Conservation (phyloP, 2,888 invertebrate species). For the Antheraea assamensis region DNA sequence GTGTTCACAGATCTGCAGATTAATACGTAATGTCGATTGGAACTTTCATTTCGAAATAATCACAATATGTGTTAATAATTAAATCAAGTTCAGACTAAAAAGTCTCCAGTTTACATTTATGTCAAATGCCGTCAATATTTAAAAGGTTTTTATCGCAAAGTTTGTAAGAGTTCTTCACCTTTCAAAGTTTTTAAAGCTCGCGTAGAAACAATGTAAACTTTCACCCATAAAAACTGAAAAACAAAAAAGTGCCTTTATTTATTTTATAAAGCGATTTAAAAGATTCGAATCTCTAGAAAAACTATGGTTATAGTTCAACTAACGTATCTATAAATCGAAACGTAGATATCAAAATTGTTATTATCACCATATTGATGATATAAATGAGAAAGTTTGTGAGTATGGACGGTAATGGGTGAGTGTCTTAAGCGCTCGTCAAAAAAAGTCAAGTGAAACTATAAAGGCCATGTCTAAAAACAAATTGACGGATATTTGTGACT, state of each 20-base stretch:
- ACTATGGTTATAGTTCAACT: conserved; percentile 12
- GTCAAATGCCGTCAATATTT: conserved; percentile 19
- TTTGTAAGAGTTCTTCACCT: conserved; percentile 18
- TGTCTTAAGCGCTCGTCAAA: no score
- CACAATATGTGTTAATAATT: background rate
- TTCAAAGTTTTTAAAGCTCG: conserved; percentile 28
- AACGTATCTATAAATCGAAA: background rate
- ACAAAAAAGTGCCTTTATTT: conserved; percentile 46
- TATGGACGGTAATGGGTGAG: no score
- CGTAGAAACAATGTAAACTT: conserved; percentile 49
- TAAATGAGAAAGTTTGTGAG: background rate
- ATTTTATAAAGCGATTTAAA: conserved; percentile 47
- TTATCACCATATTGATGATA: no score
- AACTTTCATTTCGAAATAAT: no score
- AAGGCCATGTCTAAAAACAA: no score
- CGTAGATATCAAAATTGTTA: background rate
- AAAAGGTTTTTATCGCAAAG: conserved; percentile 19
- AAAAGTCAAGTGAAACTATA: no score
- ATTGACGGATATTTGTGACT: no score
- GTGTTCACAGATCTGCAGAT: no score
- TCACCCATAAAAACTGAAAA: conserved; percentile 44
- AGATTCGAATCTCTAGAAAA: conserved; percentile 25
- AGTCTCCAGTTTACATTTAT: conserved; percentile 1
- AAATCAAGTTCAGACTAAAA: background rate
- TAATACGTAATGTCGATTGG: no score